Evolutionary conservation across 2,113 vertebrate species (phyloP).

Genomic region (Pteronura brasiliensis): DNA sequence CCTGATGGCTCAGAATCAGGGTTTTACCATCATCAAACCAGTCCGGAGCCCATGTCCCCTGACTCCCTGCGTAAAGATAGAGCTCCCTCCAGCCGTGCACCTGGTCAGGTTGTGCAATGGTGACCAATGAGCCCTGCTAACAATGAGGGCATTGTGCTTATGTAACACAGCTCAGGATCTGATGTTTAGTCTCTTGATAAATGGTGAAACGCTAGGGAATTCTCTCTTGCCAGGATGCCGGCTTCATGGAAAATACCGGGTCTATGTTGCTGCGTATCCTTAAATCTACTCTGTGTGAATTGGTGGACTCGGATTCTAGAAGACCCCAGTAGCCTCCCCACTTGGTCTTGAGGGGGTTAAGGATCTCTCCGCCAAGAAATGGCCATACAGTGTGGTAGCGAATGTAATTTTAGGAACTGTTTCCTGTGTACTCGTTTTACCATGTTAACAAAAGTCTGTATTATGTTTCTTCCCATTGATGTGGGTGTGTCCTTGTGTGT

Average conservation of each 20-base stretch:
- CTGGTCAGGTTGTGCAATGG: constrained; percentile 84
- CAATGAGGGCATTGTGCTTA: constrained; percentile 84
- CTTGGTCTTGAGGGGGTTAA: constrained; percentile 59
- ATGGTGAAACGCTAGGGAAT: constrained; percentile 73
- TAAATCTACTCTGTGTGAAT: constrained; percentile 71
- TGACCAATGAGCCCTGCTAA: constrained; percentile 84
- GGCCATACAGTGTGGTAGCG: neutral
- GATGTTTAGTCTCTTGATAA: constrained; percentile 77
- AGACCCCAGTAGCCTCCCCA: constrained; percentile 47
- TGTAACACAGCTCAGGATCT: constrained; percentile 81
- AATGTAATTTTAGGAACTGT: constrained; percentile 54
- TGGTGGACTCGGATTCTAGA: constrained; percentile 58
- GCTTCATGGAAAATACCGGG: constrained; percentile 68
- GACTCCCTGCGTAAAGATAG: constrained; percentile 68
- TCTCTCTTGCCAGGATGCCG: constrained; percentile 76
- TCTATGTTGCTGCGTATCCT: constrained; percentile 73
- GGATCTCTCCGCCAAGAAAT: constrained; percentile 60
- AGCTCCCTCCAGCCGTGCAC: constrained; percentile 75
- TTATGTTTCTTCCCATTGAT: constrained; percentile 61
- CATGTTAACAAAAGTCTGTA: constrained; percentile 54
- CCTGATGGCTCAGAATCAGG: neutral
- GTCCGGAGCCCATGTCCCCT: neutral
- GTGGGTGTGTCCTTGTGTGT: constrained; percentile 49
- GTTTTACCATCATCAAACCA: neutral
- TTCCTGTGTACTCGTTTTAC: constrained; percentile 63